Percentiles rank a stretch among this genome's conserved stretches.
Evolutionary conservation across 1,140 invertebrate species (phyloP).

Genomic region (Agraylea sexmaculata): DNA sequence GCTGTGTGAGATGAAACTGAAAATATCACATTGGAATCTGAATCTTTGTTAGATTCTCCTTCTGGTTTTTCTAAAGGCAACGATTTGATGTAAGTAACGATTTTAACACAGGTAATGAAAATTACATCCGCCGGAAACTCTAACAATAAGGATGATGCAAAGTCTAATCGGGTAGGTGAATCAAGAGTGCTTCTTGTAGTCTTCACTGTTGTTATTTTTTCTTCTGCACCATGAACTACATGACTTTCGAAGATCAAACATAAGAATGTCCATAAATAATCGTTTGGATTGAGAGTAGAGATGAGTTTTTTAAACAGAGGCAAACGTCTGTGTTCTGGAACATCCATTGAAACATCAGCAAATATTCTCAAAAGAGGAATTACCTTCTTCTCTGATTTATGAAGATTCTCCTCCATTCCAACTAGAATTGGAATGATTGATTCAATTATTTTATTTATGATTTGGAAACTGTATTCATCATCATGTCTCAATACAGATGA

Average conservation of each 20-base stretch:
- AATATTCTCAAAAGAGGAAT: constrained; percentile 76
- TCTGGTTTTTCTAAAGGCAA: constrained; percentile 48
- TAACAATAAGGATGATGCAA: constrained; percentile 50
- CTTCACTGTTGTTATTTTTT: constrained; percentile 28
- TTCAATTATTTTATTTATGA: constrained; percentile 82
- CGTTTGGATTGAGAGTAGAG: constrained; percentile 51
- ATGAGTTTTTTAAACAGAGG: constrained; percentile 72
- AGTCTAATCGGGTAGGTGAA: constrained; percentile 49
- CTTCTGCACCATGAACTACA: constrained; percentile 40
- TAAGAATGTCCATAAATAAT: constrained; percentile 70
- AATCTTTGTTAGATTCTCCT: constrained; percentile 31
- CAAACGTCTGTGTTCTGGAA: constrained; percentile 75
- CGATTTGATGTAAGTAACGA: constrained; percentile 51
- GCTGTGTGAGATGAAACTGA: constrained; percentile 50
- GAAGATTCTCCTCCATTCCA: too few species aligned
- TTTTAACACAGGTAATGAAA: constrained; percentile 50
- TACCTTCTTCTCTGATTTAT: constrained; percentile 37
- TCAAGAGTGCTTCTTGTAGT: constrained; percentile 28
- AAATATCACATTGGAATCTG: constrained; percentile 47
- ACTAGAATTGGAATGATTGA: constrained; percentile 79
- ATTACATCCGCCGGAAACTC: constrained; percentile 52
- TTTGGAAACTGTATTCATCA: constrained; percentile 87
- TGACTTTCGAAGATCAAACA: constrained; percentile 57
- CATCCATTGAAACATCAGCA: constrained; percentile 75
- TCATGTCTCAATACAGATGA: constrained; percentile 81